phyloP scores from a whole-genome alignment of 2,797 vertebrate species.

The Acomys russatus region DNA sequence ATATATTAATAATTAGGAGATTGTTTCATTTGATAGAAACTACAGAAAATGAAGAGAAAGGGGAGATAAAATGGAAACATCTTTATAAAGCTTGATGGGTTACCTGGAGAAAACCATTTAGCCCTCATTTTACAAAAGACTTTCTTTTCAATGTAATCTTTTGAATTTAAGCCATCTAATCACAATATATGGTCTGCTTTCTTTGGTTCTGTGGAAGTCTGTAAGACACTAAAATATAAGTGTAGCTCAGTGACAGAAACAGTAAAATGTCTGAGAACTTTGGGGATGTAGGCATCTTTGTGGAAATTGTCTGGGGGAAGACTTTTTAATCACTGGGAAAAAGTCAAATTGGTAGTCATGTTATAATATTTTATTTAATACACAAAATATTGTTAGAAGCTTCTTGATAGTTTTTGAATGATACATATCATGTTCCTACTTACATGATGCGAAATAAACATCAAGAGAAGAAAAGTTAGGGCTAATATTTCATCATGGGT shows the following conservation, averaged over 20 bases:
- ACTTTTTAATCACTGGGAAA: not conserved
- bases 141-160: constrained; percentile 70
- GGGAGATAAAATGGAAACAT: not conserved
- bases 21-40: not conserved
- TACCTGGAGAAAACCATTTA: constrained; percentile 18
- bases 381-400: not conserved
- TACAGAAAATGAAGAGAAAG: not conserved
- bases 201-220: not conserved
- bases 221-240: constrained; percentile 54
- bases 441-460: not conserved
- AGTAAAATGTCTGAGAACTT: not conserved
- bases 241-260: not conserved
- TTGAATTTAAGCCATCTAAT: constrained; percentile 77
- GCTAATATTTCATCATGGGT: not conserved
- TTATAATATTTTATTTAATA: constrained; percentile 30
- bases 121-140: not conserved
- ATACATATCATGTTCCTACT: not conserved
- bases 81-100: constrained; percentile 25
- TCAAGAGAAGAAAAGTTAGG: not conserved
- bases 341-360: constrained; percentile 14
- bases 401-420: constrained; percentile 24
- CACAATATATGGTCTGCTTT: constrained; percentile 60
- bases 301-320: not conserved
- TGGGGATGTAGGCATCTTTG: not conserved
- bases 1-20: constrained; percentile 2